Conservation (phyloP, 2,797 vertebrate species). For the Pangasius macronema region DNA sequence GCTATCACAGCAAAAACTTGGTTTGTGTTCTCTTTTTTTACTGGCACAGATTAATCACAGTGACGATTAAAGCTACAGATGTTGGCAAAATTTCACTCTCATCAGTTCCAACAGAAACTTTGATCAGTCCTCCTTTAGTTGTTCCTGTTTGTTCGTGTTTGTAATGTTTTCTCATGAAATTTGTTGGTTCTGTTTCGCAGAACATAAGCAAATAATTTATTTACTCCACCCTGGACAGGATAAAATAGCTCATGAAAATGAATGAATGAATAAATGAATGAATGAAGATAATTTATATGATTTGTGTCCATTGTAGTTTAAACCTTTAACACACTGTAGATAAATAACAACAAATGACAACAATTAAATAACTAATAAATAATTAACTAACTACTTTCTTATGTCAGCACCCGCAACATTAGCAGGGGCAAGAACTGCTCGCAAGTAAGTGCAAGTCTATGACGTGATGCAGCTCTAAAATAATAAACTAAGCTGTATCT, state of each 20-base stretch:
- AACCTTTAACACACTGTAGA: not conserved
- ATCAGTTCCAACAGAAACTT: not conserved
- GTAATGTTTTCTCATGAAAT: not conserved
- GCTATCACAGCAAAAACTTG: not conserved
- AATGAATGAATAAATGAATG: not conserved
- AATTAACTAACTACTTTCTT: too few species aligned
- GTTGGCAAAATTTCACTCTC: not conserved
- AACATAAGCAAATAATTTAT: not conserved
- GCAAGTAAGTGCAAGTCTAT: too few species aligned
- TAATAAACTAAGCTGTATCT: not conserved
- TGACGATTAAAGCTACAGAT: not conserved
- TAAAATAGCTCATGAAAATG: not conserved
- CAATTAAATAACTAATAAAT: too few species aligned
- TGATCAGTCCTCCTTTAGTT: not conserved
- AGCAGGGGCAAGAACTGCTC: too few species aligned
- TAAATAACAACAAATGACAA: not conserved
- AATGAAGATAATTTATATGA: not conserved
- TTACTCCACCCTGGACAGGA: not conserved
- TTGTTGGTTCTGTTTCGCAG: not conserved
- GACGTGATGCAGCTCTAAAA: too few species aligned
- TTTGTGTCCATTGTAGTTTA: not conserved
- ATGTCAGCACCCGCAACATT: too few species aligned
- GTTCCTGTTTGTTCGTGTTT: not conserved
- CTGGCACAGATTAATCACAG: not conserved
- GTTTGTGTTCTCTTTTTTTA: not conserved